These are phyloP conservation scores for Pollenia angustigena DNA, from an alignment of 2,888 invertebrate genomes.

Conservation along the genomic window DNA sequence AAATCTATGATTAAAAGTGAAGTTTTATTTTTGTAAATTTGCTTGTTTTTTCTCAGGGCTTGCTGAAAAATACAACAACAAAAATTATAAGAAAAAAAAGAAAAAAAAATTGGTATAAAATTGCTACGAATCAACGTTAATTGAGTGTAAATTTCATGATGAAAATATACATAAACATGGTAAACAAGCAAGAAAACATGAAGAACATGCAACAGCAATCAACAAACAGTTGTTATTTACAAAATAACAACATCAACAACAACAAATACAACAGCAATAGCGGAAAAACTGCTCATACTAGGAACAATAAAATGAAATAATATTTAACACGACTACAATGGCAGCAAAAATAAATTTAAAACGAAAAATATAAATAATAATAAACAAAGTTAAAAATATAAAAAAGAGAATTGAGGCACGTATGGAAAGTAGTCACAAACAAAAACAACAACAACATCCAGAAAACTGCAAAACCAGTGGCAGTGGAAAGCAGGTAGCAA, in stretches of 20 bases:
- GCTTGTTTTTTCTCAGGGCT: slow-evolving; percentile 25
- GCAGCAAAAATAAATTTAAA: neutral
- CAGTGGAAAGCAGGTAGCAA: neutral
- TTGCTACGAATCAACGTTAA: slow-evolving; percentile 77
- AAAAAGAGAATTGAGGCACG: slow-evolving; percentile 29
- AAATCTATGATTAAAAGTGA: slow-evolving; percentile 51
- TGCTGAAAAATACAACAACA: slow-evolving; percentile 35
- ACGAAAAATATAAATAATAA: slow-evolving; percentile 54
- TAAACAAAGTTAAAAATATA: slow-evolving; percentile 19
- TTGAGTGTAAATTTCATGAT: slow-evolving; percentile 79
- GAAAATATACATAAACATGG: slow-evolving; percentile 68
- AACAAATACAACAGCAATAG: slow-evolving; percentile 8
- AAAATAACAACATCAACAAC: slow-evolving; percentile 62
- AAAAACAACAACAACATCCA: slow-evolving; percentile 18
- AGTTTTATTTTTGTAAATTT: slow-evolving; percentile 20
- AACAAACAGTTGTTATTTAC: slow-evolving; percentile 70
- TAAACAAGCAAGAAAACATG: slow-evolving; percentile 70
- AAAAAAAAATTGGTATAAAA: slow-evolving; percentile 55
- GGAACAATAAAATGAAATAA: slow-evolving; percentile 49
- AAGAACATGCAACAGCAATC: slow-evolving; percentile 74
- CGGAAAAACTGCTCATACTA: neutral
- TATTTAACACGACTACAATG: slow-evolving; percentile 34
- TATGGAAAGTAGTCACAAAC: neutral
- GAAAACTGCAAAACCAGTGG: neutral
- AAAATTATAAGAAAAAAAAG: slow-evolving; percentile 4